These are phyloP conservation scores for Epinephelus moara DNA, from an alignment of 2,113 vertebrate genomes.

Conservation along the genomic window DNA sequence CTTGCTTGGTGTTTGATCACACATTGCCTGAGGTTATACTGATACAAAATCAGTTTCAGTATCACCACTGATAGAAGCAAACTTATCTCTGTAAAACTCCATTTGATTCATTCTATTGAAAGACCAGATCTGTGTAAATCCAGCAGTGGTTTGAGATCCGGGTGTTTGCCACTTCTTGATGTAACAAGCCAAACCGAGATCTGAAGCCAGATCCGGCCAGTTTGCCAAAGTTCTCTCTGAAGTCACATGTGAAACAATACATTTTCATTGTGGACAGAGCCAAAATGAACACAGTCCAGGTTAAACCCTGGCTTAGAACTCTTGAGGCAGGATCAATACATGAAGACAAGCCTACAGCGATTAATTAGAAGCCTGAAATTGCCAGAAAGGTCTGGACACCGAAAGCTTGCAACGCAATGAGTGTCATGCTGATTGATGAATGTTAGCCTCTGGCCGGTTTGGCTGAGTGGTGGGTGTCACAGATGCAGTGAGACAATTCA, in stretches of 20 bases:
- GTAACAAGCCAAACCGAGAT: slow-evolving; percentile 5
- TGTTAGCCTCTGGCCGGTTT: slow-evolving; percentile 25
- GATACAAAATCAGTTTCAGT: background rate
- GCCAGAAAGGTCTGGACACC: slow-evolving; percentile 43
- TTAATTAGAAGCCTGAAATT: slow-evolving; percentile 58
- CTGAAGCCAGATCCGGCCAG: slow-evolving; percentile 1
- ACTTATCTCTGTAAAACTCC: background rate
- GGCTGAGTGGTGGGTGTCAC: slow-evolving; percentile 30
- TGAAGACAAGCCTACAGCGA: slow-evolving; percentile 36
- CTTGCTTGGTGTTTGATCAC: background rate
- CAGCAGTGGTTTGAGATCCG: background rate
- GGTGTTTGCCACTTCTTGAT: slow-evolving; percentile 16
- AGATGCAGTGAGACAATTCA: slow-evolving; percentile 25
- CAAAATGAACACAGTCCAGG: slow-evolving; percentile 42
- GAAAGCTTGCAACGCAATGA: slow-evolving; percentile 37
- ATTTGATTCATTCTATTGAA: background rate
- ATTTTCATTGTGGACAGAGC: slow-evolving; percentile 20
- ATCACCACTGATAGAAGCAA: background rate
- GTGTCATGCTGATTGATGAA: slow-evolving; percentile 60
- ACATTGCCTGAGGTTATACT: background rate
- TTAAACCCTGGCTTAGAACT: slow-evolving; percentile 42
- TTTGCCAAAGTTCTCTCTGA: slow-evolving; percentile 29
- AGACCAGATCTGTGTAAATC: background rate
- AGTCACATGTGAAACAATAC: slow-evolving; percentile 24
- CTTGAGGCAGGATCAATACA: slow-evolving; percentile 49